Evolutionary conservation across 2,888 invertebrate species (phyloP), one percentile per base, ranked within the genome.

Genomic region (Troilus luridus): DNA sequence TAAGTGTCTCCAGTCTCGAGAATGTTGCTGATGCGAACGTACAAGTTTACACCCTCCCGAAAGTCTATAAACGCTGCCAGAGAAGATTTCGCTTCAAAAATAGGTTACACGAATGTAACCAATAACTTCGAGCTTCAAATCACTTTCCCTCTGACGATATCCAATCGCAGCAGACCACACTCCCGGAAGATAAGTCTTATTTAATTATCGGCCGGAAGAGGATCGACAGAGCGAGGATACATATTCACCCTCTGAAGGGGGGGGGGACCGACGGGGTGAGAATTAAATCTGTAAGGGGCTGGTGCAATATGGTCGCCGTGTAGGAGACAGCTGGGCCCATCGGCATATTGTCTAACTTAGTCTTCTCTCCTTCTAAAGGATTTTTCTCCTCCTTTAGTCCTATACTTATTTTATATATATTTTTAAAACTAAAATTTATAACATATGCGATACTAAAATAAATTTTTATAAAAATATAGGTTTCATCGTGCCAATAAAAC

Each of bases 291-390:
- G 85, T 41, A 85, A 85, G 85, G 85, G 56, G 56, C 54, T 12
- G n/a, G 10, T 8, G 85, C 85, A 85, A 85, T 85, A 85, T 60
- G 62, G 67, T n/a, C 64, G 54, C 14, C 62, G 64, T 89, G 89
- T 89, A 67, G 54, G 64, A 62, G 62, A 54, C 89, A 89, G 89
- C 14, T 89, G 89, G 89, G 85, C 56, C 85, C 56, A 21, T 56
- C 56, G 56, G 85, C 54, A 85, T 85, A 85, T 85, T 85, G 85
- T 85, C 85, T 85, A 85, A 85, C 85, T 85, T 85, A 11, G 41
- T 14, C 85, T 54, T n/a, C 56, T 11, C 85, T n/a, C 12, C 56
- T 58, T 56, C 72, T 27, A 0, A 17, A 77, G 72, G 72, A 77
- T 77, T 77, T 77, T 77, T 77, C 27, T 41, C 72, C 72, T 77